Evolutionary conservation across 92 coral and sea anemone genomes (phyloP), one percentile per base, ranked within the genome.

Genomic region (Micromussa lordhowensis): DNA sequence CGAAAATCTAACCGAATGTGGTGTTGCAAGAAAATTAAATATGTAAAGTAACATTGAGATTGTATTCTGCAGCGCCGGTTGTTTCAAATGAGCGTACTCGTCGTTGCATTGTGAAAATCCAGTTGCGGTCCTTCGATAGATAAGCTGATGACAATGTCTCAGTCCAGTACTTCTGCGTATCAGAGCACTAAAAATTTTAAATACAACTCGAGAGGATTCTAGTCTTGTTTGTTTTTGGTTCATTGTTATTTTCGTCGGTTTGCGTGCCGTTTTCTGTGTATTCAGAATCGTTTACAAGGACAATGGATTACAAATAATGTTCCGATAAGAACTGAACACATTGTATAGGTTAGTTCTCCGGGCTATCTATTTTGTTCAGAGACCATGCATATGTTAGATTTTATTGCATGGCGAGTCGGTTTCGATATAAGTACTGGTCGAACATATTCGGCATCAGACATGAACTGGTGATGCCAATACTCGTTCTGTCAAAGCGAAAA

Each of bases 231-330:
- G 29, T 73, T 35, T 73, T 73, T 29, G 3, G n/a, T 36, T 19
- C 26, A 26, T 7, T 5, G n/a, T 73, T 73, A n/a, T 35, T 73
- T 34, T 35, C 22, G 53, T 36, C 1, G 49, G 78, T 73, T 73
- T 73, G 49, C 78, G 31, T 34, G 78, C 78, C 78, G 78, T 73
- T 36, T 73, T 35, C 78, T 18, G 78, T 9, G 26, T 17, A 34
- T 73, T 73, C 49, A 73, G 48, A 73, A 36, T 73, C 26, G 36
- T 73, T 73, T 73, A 18, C 19, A 13, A 73, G 53, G 34, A 38
- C 53, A 73, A 73, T 19, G 19, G 26, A 73, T 32, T 1, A 73
- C 11, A 73, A 49, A 36, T 18, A 36, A 73, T 8, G 1, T 15
- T 73, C n/a, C 1, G 51, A 38, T 38, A 19, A 36, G 78, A 73